These are phyloP conservation scores for Reticulitermes speratus DNA, from an alignment of 1,140 invertebrate genomes.

Conservation along the genomic window DNA sequence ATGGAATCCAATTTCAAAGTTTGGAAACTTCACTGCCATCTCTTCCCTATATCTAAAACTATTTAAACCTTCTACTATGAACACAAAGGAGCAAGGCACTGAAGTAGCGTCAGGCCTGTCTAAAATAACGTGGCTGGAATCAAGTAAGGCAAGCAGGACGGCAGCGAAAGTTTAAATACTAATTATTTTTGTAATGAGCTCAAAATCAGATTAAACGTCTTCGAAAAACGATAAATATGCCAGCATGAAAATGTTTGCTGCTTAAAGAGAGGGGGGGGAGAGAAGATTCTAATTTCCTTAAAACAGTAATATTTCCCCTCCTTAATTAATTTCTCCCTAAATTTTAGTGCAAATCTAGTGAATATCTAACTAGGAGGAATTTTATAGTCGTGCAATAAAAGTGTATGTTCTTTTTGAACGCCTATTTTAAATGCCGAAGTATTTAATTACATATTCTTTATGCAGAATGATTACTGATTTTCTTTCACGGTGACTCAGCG, in stretches of 20 bases:
- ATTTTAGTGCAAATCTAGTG: too few species aligned
- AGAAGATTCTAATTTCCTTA: neutral
- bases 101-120: neutral
- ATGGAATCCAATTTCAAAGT: constrained; percentile 16
- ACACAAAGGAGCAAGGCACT: neutral
- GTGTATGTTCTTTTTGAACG: too few species aligned
- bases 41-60: neutral
- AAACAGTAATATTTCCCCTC: neutral
- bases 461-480: too few species aligned
- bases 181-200: neutral
- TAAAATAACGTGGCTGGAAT: neutral
- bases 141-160: neutral
- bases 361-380: too few species aligned
- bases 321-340: too few species aligned
- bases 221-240: neutral
- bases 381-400: too few species aligned
- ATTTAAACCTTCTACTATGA: constrained; percentile 4
- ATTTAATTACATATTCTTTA: too few species aligned
- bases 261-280: neutral
- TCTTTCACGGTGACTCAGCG: too few species aligned
- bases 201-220: neutral
- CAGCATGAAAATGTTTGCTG: neutral
- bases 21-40: constrained; percentile 6
- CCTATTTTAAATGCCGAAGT: too few species aligned
- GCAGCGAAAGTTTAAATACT: neutral